phyloP scores from a whole-genome alignment of 2,888 invertebrate genomes.

The Apocheima hispidaria region DNA sequence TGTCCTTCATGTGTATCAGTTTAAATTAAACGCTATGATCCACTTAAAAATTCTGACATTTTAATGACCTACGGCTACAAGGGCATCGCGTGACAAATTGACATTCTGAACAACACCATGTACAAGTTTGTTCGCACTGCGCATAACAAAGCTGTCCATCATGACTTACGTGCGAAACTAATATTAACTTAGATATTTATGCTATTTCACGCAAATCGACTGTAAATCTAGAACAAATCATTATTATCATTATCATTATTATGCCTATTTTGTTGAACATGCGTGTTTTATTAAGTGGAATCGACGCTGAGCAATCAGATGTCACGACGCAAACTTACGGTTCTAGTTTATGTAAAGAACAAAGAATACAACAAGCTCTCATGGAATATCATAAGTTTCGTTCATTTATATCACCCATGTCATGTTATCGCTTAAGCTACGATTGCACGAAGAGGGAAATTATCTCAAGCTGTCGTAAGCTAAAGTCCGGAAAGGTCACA shows the following conservation, averaged over 20 bases:
- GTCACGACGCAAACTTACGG: neutral
- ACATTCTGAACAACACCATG: constrained; percentile 52
- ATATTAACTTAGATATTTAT: constrained; percentile 28
- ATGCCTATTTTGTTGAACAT: neutral
- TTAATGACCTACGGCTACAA: constrained; percentile 40
- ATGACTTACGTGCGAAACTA: constrained; percentile 52
- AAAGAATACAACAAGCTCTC: neutral
- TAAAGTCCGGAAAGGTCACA: constrained; percentile 24
- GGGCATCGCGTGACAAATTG: constrained; percentile 65
- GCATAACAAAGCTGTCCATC: constrained; percentile 57
- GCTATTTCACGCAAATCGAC: neutral
- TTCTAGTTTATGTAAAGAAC: neutral
- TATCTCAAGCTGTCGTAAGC: constrained; percentile 1
- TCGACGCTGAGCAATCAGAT: neutral
- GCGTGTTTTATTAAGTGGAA: neutral
- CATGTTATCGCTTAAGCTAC: constrained; percentile 1
- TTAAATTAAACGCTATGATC: constrained; percentile 22
- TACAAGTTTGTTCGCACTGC: constrained; percentile 60
- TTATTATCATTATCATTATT: neutral
- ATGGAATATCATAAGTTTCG: neutral
- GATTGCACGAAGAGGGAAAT: constrained; percentile 1
- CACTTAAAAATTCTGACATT: constrained; percentile 30
- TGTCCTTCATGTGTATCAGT: constrained; percentile 10
- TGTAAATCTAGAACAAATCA: neutral
- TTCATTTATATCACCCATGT: neutral